phyloP scores from a whole-genome alignment of 2,113 vertebrate genomes.

The Otolemur garnettii region DNA sequence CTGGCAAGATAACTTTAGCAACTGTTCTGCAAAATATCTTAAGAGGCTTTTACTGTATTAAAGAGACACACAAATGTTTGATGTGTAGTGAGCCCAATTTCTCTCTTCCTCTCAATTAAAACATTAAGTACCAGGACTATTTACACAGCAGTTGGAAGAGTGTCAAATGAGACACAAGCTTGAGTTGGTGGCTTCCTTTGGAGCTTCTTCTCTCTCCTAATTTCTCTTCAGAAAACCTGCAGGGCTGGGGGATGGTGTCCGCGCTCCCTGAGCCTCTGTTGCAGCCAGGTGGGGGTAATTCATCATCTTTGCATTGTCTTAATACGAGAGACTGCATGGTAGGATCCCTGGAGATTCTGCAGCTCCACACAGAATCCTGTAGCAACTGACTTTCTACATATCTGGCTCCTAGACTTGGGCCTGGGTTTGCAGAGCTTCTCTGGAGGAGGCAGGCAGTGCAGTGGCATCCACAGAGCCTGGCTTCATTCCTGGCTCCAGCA shows the following conservation, averaged over 20 bases:
- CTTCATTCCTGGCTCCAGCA: background rate
- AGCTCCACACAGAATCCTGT: background rate
- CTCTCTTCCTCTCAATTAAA: background rate
- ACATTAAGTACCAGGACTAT: background rate
- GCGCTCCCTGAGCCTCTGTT: background rate
- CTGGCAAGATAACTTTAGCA: background rate
- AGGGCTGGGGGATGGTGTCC: background rate
- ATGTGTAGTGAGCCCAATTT: background rate
- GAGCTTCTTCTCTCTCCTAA: background rate
- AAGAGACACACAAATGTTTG: background rate
- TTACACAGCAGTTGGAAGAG: background rate
- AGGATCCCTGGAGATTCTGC: background rate
- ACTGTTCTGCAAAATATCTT: slow-evolving; percentile 37
- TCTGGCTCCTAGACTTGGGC: rapidly evolving
- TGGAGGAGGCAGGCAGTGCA: rapidly evolving
- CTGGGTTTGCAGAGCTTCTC: rapidly evolving
- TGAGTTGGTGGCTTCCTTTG: background rate
- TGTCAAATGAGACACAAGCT: background rate
- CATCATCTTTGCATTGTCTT: background rate
- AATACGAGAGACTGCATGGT: background rate
- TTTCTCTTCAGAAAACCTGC: background rate
- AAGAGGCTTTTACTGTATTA: slow-evolving; percentile 33
- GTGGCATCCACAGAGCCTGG: background rate
- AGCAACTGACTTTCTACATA: background rate
- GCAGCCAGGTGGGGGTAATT: background rate